Base-by-base conservation (phyloP, 2,888 invertebrate species). In the Drosophila lacicola region DNA sequence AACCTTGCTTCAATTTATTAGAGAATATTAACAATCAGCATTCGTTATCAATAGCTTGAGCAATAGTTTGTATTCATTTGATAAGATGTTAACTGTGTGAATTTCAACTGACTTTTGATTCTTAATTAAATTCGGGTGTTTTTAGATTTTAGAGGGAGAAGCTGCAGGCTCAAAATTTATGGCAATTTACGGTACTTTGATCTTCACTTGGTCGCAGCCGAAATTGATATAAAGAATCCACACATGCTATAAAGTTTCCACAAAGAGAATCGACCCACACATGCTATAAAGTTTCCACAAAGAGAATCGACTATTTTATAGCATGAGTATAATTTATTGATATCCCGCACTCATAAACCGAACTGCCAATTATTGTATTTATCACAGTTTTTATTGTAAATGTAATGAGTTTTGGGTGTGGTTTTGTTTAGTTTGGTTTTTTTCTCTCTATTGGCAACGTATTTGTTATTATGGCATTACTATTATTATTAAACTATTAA, bases 351-450 rank as follows among this genome's bases (percentile, higher is more conserved):
- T 33, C 33, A 34, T 33, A 25, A 62, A n/a, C 37, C 4, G 29
- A 44, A 66, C 41, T 71, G 49, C 45, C 55, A 53, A 49, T 69
- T 57, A 63, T 60, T 51, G 58, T 36, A 29, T 63, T 62, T 60
- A 68, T 60, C 42, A 42, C 19, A 19, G 54, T 58, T 67, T 46
- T 56, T 55, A 37, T 67, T 54, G 61, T 13, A 9, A 11, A 19
- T 53, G 58, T 53, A 45, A 68, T 63, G 42, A 63, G 39, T 33
- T 34, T n/a, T 39, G 47, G 19, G 2, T 41, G 34, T 44, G 49
- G 39, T 34, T 46, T 46, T 57, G 42, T 54, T 45, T 25, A n/a
- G 41, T n/a, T n/a, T 42, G 11, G n/a, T 33, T 34, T 49, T 25
- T 11, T n/a, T n/a, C n/a, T 46, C 56, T 19, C 17, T 67, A 44